These are phyloP conservation scores for Laticauda laticaudata DNA, from an alignment of 2,113 vertebrate genomes.

Conservation along the genomic window DNA sequence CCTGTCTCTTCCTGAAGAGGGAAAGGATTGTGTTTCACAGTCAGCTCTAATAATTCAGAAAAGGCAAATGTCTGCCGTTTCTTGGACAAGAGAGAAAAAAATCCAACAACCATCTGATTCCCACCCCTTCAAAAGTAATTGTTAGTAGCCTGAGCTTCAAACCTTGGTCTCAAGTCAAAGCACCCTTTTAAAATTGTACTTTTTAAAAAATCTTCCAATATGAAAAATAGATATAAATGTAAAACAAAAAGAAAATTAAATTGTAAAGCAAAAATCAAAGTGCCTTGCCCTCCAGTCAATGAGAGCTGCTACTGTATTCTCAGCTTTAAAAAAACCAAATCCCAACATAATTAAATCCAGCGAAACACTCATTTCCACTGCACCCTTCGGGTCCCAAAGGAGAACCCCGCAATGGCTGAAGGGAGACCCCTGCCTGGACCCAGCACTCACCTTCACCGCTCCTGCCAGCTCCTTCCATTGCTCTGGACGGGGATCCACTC, in stretches of 20 bases:
- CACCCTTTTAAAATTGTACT: neutral
- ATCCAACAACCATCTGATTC: neutral
- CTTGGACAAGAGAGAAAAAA: neutral
- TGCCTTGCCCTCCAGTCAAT: neutral
- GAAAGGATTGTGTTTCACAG: neutral
- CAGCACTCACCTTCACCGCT: slow-evolving; percentile 80
- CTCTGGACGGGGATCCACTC: slow-evolving; percentile 90
- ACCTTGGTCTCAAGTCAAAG: neutral
- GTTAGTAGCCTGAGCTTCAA: neutral
- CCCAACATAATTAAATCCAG: neutral
- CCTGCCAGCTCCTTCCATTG: slow-evolving; percentile 93
- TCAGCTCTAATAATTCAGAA: neutral
- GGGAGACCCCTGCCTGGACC: neutral
- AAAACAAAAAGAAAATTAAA: neutral
- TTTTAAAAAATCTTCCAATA: neutral
- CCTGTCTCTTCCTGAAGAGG: neutral
- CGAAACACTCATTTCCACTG: neutral
- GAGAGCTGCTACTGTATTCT: neutral
- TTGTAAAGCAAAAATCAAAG: neutral
- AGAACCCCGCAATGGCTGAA: neutral
- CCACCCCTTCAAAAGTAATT: neutral
- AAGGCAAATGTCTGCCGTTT: neutral
- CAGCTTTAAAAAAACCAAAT: neutral
- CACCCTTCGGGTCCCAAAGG: neutral
- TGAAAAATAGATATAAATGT: neutral